These are phyloP conservation scores for Saxidomus purpurata DNA, from an alignment of 1,140 invertebrate species.

Conservation along the genomic window DNA sequence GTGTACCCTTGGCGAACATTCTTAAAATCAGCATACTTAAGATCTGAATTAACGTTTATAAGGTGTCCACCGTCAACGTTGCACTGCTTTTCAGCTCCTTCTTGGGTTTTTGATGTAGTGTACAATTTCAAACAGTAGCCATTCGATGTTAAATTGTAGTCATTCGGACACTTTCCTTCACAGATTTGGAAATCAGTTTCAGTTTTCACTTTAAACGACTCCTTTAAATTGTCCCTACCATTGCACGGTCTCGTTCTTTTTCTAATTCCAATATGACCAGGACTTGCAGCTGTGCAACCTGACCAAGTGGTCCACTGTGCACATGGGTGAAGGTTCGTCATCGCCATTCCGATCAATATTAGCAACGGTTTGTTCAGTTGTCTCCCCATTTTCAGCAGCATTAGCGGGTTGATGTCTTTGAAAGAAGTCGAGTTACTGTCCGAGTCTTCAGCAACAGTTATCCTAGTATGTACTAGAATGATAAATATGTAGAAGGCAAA, in stretches of 20 bases:
- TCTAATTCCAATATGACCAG: background rate
- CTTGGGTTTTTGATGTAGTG: background rate
- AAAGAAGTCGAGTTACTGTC: background rate
- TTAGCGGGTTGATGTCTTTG: background rate
- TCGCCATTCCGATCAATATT: background rate
- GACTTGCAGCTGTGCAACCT: background rate
- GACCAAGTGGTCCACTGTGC: background rate
- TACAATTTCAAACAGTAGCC: background rate
- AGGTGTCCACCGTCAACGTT: background rate
- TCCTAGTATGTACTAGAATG: no score
- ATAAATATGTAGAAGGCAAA: no score
- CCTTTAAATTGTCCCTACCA: background rate
- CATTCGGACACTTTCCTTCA: background rate
- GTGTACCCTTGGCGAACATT: background rate
- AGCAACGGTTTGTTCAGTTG: background rate
- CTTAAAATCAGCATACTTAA: background rate
- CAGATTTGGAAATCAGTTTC: background rate
- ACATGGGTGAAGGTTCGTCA: background rate
- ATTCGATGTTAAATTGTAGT: background rate
- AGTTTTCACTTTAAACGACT: background rate
- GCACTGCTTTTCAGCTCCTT: background rate
- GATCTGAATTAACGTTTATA: background rate
- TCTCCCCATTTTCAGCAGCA: background rate
- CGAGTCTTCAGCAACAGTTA: background rate
- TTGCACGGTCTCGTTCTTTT: background rate